Conservation (phyloP, 35 echinoderm and acorn worm genomes). For the Ophioderma brevispina region DNA sequence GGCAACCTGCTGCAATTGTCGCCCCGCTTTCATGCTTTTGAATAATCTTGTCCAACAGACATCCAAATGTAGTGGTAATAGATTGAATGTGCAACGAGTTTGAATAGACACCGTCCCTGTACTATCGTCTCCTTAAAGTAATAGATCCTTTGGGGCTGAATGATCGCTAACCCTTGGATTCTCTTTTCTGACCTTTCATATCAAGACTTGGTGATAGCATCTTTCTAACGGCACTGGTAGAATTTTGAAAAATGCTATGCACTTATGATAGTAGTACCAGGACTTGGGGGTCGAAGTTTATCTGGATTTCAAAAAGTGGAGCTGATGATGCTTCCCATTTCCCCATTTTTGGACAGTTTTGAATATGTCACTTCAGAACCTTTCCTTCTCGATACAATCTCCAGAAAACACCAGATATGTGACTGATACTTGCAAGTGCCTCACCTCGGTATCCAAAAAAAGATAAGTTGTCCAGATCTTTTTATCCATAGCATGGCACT, state of each 20-base stretch:
- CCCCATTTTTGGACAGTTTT: conserved; percentile 69
- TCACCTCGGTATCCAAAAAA: conserved; percentile 95
- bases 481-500: conserved; percentile 74
- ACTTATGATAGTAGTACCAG: conserved; percentile 92
- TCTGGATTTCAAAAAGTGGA: conserved; percentile 30
- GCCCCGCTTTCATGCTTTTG: conserved; percentile 48
- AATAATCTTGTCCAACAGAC: conserved; percentile 68
- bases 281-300: conserved; percentile 61
- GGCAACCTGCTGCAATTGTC: neutral
- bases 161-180: conserved; percentile 72
- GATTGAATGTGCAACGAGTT: conserved; percentile 70
- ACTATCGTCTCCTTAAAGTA: conserved; percentile 85
- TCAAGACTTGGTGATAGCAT: conserved; percentile 48
- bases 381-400: conserved; percentile 73
- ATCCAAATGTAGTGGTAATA: conserved; percentile 66
- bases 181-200: conserved; percentile 60
- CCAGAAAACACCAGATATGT: conserved; percentile 77
- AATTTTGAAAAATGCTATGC: conserved; percentile 84
- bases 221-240: conserved; percentile 83
- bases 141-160: conserved; percentile 82
- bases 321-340: conserved; percentile 64
- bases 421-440: conserved; percentile 78
- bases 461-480: conserved; percentile 66
- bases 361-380: conserved; percentile 47
- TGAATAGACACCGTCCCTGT: conserved; percentile 75